Evolutionary conservation across 2,113 vertebrate genomes (phyloP), one percentile per base, ranked within the genome.

Genomic region (Paradisaea rubra): DNA sequence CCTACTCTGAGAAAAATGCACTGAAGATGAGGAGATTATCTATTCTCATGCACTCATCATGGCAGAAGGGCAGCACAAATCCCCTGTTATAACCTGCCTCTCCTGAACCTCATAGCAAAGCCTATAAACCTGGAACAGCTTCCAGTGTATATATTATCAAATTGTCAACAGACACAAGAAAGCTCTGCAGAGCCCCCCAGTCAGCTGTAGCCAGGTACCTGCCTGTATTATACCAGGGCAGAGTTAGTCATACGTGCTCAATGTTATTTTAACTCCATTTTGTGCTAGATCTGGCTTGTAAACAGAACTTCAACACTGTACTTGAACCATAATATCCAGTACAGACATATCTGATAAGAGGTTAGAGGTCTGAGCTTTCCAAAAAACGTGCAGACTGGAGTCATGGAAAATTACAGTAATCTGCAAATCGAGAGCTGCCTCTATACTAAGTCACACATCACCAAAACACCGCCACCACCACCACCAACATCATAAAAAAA

Each of bases 241-340:
- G 37, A 39, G 30, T 66, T 57, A 49, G 37, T 86, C 7, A 7
- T 2, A 1, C 6, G 16, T 0, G 1, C 4, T 47, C 22, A 49
- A 2, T 10, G 24, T 27, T 73, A 61, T 52, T 83, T 80, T 35
- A 50, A 21, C 35, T 63, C 42, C 35, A 4, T 54, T 76, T 70
- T 68, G 11, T 59, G 49, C 59, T 63, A 60, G 30, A 42, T 59
- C 25, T 68, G 39, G 19, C n/a, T 85, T 79, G 22, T 76, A 25
- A 49, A 21, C 13, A 41, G 13, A 30, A 35, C 12, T 76, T 64
- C 19, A 57, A 28, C 56, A 42, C 13, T 63, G 7, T 63, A 3
- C 64, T 33, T 81, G 22, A 73, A 57, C 18, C 11, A 41, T 22
- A 57, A 31, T 30, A 52, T 57, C 39, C 13, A 20, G 10, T 50